phyloP scores from a whole-genome alignment of 2,888 invertebrate species.

The Pterobdella sp. region DNA sequence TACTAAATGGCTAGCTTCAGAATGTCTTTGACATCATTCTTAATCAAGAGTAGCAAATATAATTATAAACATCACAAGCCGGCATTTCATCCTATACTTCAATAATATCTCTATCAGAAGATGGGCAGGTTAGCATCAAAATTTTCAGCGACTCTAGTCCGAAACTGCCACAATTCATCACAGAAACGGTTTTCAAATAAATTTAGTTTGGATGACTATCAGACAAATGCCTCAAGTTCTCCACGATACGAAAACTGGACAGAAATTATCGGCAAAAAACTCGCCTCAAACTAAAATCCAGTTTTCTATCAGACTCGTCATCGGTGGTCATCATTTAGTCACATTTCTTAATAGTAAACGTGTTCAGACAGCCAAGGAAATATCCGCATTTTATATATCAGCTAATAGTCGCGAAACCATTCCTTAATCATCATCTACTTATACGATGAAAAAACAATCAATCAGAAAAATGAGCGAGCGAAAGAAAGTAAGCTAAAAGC shows the following conservation, averaged over 20 bases:
- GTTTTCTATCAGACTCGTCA: conserved; percentile 3
- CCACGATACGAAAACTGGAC: conserved; percentile 9
- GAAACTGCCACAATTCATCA: conserved; percentile 12
- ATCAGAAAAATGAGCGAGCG: too few relatives aligned
- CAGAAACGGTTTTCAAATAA: background rate
- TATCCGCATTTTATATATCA: background rate
- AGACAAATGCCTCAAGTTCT: conserved; percentile 14
- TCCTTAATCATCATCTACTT: background rate
- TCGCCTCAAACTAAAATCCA: background rate
- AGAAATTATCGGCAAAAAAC: background rate
- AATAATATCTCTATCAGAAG: background rate
- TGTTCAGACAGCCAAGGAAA: conserved; percentile 13
- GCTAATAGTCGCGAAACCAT: conserved; percentile 1
- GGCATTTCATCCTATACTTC: too few relatives aligned
- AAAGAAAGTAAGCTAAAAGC: too few relatives aligned
- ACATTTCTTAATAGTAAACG: background rate
- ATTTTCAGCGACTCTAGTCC: conserved; percentile 12
- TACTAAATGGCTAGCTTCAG: too few relatives aligned
- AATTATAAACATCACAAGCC: background rate
- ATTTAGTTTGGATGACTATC: background rate
- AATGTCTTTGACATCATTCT: conserved; percentile 8
- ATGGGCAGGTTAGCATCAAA: conserved; percentile 4
- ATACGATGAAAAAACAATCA: too few relatives aligned
- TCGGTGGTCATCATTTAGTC: conserved; percentile 7
- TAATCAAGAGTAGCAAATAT: conserved; percentile 11